Conservation (phyloP, 2,797 vertebrate species). For the Poecilia velifera region DNA sequence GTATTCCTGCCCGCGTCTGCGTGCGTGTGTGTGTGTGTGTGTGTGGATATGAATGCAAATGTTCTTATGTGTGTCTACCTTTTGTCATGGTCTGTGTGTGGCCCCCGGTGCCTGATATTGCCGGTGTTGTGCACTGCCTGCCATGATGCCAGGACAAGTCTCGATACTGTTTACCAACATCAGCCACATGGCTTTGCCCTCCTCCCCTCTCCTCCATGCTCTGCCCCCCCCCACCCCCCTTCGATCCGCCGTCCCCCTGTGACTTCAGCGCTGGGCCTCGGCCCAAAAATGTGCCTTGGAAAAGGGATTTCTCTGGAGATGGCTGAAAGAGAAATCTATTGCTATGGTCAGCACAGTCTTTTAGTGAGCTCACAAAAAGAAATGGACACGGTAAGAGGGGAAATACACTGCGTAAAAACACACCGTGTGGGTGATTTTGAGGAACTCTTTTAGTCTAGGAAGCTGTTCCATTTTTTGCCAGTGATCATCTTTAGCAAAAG, state of each 20-base stretch:
- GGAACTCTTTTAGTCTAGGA: constrained; percentile 3
- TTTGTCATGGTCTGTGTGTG: constrained; percentile 80
- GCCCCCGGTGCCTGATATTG: constrained; percentile 82
- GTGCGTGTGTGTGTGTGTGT: constrained; percentile 67
- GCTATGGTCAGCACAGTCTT: constrained; percentile 67
- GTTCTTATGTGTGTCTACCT: constrained; percentile 83
- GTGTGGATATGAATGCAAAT: constrained; percentile 75
- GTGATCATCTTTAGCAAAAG: neutral
- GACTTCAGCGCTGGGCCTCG: constrained; percentile 58
- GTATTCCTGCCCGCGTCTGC: constrained; percentile 74
- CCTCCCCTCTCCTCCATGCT: constrained; percentile 37
- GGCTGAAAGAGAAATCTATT: constrained; percentile 76
- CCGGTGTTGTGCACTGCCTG: constrained; percentile 76
- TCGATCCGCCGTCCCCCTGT: constrained; percentile 33
- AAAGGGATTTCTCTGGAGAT: constrained; percentile 75
- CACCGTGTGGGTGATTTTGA: constrained; percentile 54
- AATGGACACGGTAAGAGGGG: constrained; percentile 41
- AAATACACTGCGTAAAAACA: constrained; percentile 50
- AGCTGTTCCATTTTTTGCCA: neutral
- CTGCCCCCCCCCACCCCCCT: neutral
- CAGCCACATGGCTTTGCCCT: constrained; percentile 86
- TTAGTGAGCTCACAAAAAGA: constrained; percentile 57
- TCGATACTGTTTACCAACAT: constrained; percentile 95
- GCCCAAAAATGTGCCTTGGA: constrained; percentile 89
- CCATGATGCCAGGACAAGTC: constrained; percentile 84